These are phyloP conservation scores for Lucilia cuprina DNA, from an alignment of 1,140 invertebrate species.

Conservation along the genomic window DNA sequence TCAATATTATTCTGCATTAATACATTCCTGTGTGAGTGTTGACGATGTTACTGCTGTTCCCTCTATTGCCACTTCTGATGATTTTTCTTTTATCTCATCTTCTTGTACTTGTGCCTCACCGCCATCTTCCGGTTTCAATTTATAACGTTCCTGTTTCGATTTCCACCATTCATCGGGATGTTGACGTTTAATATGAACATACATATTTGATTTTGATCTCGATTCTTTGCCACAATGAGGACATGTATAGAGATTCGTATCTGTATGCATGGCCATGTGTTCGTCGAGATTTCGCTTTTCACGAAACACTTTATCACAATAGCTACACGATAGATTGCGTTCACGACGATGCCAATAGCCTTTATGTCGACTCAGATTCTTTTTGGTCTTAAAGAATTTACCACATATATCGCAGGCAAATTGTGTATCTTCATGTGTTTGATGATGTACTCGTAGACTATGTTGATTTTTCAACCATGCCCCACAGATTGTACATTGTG, in stretches of 20 bases:
- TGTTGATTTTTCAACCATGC: conserved; percentile 58
- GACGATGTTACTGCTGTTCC: no score
- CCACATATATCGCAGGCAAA: conserved; percentile 51
- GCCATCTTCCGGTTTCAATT: conserved; percentile 3
- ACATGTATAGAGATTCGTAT: conserved; percentile 58
- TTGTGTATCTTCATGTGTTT: conserved; percentile 51
- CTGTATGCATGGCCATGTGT: conserved; percentile 62
- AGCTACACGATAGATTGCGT: conserved; percentile 53
- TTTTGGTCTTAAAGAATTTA: conserved; percentile 55
- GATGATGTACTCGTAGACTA: conserved; percentile 48
- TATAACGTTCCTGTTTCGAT: conserved; percentile 53
- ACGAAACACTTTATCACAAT: conserved; percentile 57
- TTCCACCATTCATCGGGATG: conserved; percentile 56
- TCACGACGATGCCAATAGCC: conserved; percentile 55
- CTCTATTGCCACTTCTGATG: not conserved
- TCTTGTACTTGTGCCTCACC: not conserved
- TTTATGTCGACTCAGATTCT: conserved; percentile 51
- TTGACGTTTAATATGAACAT: conserved; percentile 58
- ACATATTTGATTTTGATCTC: conserved; percentile 60
- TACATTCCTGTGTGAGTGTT: not conserved
- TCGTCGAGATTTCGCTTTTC: conserved; percentile 49
- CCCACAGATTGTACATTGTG: conserved; percentile 49
- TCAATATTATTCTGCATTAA: not conserved
- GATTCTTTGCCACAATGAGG: conserved; percentile 61
- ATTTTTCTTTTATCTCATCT: not conserved